Evolutionary conservation across 1,140 invertebrate genomes (phyloP).

Genomic region (Zophobas atratus): DNA sequence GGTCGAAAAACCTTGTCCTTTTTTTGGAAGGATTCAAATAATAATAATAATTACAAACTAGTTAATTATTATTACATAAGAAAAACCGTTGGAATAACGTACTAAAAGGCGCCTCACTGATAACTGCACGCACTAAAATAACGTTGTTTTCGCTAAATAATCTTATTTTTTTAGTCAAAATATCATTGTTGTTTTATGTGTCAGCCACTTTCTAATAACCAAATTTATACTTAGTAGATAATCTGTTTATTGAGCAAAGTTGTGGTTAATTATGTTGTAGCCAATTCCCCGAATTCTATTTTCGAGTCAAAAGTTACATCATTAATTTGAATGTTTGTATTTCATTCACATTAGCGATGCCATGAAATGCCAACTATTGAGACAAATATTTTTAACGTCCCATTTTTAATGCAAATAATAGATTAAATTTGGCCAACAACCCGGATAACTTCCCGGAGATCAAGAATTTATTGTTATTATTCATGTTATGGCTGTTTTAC

Average conservation of each 20-base stretch:
- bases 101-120: background rate
- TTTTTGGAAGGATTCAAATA: conserved; percentile 11
- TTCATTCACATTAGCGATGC: background rate
- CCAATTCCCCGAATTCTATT: conserved; percentile 20
- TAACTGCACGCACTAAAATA: too few relatives aligned
- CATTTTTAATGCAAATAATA: too few relatives aligned
- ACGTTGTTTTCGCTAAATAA: too few relatives aligned
- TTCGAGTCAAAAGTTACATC: conserved; percentile 32
- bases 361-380: too few relatives aligned
- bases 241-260: conserved; percentile 14
- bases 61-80: background rate
- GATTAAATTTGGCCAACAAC: too few relatives aligned
- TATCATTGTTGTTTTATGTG: too few relatives aligned
- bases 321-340: conserved; percentile 26
- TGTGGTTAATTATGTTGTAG: conserved; percentile 41
- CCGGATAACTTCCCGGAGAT: too few relatives aligned
- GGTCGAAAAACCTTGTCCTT: conserved; percentile 24
- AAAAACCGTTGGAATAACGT: background rate
- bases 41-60: conserved; percentile 12
- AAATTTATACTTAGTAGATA: background rate
- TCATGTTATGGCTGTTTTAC: too few relatives aligned
- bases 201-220: too few relatives aligned
- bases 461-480: too few relatives aligned
- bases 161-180: too few relatives aligned
- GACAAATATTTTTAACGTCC: too few relatives aligned